phyloP scores from a whole-genome alignment of 2,797 vertebrate genomes.

The Lemur catta region DNA sequence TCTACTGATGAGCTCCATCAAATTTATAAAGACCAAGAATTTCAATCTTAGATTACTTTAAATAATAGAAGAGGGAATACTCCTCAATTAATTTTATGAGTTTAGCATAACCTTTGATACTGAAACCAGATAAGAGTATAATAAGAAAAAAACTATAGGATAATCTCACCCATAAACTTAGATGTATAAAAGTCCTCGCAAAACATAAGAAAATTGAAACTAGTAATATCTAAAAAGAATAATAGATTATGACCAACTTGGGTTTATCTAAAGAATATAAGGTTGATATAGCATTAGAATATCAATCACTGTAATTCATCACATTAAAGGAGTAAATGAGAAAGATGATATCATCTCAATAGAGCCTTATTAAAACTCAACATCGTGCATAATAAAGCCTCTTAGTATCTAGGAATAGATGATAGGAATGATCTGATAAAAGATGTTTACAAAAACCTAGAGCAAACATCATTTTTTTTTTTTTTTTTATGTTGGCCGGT shows the following conservation, averaged over 20 bases:
- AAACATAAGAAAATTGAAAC: conserved; percentile 31
- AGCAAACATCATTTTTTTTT: neutral
- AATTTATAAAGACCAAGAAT: conserved; percentile 30
- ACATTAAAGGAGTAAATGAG: neutral
- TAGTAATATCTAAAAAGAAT: neutral
- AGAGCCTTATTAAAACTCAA: neutral
- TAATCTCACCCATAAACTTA: conserved; percentile 7
- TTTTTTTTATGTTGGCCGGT: no score
- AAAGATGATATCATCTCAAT: conserved; percentile 17
- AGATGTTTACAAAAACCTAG: neutral
- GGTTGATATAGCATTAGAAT: neutral
- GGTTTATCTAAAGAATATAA: conserved; percentile 9
- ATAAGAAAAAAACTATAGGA: conserved; percentile 10
- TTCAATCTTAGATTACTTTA: conserved; percentile 36
- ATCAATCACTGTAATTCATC: neutral
- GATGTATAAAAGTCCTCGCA: neutral
- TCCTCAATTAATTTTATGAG: neutral
- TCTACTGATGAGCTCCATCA: neutral
- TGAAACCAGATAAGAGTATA: neutral
- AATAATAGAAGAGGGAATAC: neutral
- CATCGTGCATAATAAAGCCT: neutral
- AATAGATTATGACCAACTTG: neutral
- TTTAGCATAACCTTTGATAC: neutral
- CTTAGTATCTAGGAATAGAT: neutral
- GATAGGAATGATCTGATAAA: neutral